These are phyloP conservation scores for Ptiloglossa arizonensis DNA, from an alignment of 1,140 invertebrate species.

Conservation along the genomic window DNA sequence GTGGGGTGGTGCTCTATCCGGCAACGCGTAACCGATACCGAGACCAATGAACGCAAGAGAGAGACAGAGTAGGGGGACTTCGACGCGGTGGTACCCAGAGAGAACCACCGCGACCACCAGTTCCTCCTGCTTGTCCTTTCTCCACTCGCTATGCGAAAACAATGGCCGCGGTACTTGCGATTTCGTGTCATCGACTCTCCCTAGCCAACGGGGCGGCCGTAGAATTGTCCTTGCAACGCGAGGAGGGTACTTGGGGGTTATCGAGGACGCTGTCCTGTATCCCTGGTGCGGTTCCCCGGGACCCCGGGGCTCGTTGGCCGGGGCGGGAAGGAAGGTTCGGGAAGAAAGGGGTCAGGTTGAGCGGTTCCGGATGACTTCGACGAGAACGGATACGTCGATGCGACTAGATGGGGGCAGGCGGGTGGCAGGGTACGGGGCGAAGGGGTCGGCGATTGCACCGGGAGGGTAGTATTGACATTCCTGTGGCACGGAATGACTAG, in stretches of 20 bases:
- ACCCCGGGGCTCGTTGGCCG: slow-evolving; percentile 25
- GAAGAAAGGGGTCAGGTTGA: slow-evolving; percentile 55
- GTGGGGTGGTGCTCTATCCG: too few species aligned
- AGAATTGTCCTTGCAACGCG: slow-evolving; percentile 54
- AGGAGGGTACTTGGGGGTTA: slow-evolving; percentile 39
- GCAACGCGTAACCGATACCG: slow-evolving; percentile 57
- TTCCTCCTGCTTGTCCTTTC: slow-evolving; percentile 43
- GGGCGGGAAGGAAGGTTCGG: too few species aligned
- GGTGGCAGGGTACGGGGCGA: not conserved
- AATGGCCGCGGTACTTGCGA: slow-evolving; percentile 71
- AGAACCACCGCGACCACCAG: not conserved
- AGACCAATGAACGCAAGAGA: not conserved
- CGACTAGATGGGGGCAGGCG: slow-evolving; percentile 20
- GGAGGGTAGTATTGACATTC: slow-evolving; percentile 59
- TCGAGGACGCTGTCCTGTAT: slow-evolving; percentile 4
- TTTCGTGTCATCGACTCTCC: slow-evolving; percentile 66
- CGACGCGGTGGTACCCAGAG: not conserved
- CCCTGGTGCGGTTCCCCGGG: not conserved
- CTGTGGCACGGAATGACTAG: slow-evolving; percentile 51
- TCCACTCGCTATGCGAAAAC: slow-evolving; percentile 67
- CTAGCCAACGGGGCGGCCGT: slow-evolving; percentile 28
- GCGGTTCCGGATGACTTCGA: slow-evolving; percentile 51
- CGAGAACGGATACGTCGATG: slow-evolving; percentile 53
- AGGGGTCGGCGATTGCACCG: slow-evolving; percentile 47
- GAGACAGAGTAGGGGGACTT: too few species aligned